A percentile compares a stretch with the other conserved stretches of the same genome.
phyloP scores from a whole-genome alignment of 2,888 invertebrate genomes.

The Rhabditoides inermis region DNA sequence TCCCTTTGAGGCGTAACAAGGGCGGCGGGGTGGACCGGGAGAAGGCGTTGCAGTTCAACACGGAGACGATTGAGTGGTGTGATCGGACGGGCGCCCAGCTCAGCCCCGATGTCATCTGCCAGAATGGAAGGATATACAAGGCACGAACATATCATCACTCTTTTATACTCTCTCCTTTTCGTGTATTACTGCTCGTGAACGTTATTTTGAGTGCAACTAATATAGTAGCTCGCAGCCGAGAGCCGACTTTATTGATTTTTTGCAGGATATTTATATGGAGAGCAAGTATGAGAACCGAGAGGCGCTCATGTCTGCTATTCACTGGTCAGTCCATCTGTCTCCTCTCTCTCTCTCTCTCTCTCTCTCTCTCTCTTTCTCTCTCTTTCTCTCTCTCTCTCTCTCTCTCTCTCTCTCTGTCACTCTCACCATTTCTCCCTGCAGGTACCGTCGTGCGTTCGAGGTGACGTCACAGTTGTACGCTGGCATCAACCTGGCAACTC shows the following conservation, averaged over 20 bases:
- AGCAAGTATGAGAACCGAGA: conserved; percentile 80
- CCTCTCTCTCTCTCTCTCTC: neutral
- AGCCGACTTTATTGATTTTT: no score
- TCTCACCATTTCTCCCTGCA: no score
- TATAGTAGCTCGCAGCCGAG: no score
- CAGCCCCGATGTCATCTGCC: conserved; percentile 87
- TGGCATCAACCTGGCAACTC: conserved; percentile 92
- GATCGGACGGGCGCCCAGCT: neutral
- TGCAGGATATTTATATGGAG: conserved; percentile 78
- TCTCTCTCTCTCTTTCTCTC: no score
- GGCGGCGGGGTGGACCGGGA: conserved; percentile 91
- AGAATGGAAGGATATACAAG: conserved; percentile 86
- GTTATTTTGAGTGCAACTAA: no score
- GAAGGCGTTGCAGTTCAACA: conserved; percentile 80
- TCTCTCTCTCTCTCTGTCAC: no score
- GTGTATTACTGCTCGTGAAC: conserved; percentile 90
- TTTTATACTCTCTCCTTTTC: conserved; percentile 1
- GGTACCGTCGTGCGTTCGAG: conserved; percentile 67
- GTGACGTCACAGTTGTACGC: conserved; percentile 98
- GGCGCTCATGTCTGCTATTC: conserved; percentile 81
- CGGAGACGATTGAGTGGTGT: conserved; percentile 66
- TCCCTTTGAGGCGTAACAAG: conserved; percentile 68
- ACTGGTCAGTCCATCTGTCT: conserved; percentile 63
- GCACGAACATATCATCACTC: no score
- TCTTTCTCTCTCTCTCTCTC: no score